Evolutionary conservation across 2,888 invertebrate species (phyloP).

Genomic region (Acrobasis suavella): DNA sequence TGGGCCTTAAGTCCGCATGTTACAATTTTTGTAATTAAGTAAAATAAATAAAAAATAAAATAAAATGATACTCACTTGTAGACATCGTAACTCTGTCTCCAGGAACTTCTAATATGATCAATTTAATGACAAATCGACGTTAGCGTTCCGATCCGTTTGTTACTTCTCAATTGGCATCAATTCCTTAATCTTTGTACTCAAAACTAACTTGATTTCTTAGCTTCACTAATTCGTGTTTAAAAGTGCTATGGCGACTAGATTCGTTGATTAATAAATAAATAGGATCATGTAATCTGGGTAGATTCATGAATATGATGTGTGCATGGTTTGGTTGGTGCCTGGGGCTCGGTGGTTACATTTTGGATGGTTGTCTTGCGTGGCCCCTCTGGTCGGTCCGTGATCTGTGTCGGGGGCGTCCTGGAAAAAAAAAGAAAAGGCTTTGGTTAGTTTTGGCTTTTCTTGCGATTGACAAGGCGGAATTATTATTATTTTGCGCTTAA

Average conservation of each 20-base stretch:
- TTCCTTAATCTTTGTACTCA: conserved; percentile 64
- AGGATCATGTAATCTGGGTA: conserved; percentile 73
- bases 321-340: conserved; percentile 55
- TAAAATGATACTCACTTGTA: conserved; percentile 65
- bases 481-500: not conserved
- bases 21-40: too few relatives aligned
- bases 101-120: conserved; percentile 70
- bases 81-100: conserved; percentile 63
- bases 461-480: not conserved
- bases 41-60: not conserved
- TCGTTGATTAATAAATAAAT: conserved; percentile 75
- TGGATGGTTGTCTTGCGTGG: conserved; percentile 47
- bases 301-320: conserved; percentile 72
- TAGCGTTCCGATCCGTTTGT: conserved; percentile 62
- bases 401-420: conserved; percentile 55
- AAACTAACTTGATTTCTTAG: conserved; percentile 44
- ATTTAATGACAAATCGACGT: conserved; percentile 73
- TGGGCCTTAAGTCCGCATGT: too few relatives aligned
- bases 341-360: conserved; percentile 76
- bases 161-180: conserved; percentile 52
- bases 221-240: conserved; percentile 67
- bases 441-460: not conserved
- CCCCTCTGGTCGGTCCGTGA: conserved; percentile 39
- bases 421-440: conserved; percentile 43
- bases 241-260: conserved; percentile 81